Conservation (phyloP, 53 echinoderm and acorn worm species). For the Echinarachnius parma region DNA sequence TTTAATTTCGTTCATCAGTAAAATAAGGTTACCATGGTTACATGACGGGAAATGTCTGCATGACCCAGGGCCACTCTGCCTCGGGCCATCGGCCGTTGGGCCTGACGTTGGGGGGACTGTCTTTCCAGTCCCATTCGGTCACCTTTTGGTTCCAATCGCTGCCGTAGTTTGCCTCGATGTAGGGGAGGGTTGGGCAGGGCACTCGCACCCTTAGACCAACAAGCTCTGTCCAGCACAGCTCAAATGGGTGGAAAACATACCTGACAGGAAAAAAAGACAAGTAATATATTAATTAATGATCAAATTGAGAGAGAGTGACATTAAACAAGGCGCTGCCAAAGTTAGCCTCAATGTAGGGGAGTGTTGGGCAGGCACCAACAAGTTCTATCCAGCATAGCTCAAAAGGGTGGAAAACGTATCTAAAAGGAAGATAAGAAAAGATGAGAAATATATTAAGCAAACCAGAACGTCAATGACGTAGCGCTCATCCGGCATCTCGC, state of each 20-base stretch:
- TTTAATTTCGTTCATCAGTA: no score
- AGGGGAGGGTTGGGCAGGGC: conserved; percentile 84
- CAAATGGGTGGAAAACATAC: conserved; percentile 82
- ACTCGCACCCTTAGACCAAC: conserved; percentile 72
- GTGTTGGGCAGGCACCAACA: conserved; percentile 81
- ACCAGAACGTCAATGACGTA: no score
- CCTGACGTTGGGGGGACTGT: conserved; percentile 82
- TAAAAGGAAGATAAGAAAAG: background rate
- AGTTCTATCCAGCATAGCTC: conserved; percentile 94
- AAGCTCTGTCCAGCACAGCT: conserved; percentile 94
- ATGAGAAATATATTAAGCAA: no score
- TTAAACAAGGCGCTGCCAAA: conserved; percentile 47
- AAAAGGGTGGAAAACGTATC: conserved; percentile 86
- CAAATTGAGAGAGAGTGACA: background rate
- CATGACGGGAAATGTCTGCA: conserved; percentile 71
- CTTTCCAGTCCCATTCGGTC: conserved; percentile 90
- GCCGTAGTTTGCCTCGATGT: conserved; percentile 97
- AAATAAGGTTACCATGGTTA: no score
- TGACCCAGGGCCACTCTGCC: conserved; percentile 77
- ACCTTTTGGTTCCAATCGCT: conserved; percentile 85
- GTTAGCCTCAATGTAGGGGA: conserved; percentile 90
- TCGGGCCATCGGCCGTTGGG: conserved; percentile 83
- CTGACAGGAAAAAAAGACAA: conserved; percentile 42
- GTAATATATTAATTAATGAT: background rate
- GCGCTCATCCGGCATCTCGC: no score